phyloP scores from a whole-genome alignment of 2,113 vertebrate genomes.

The human (Homo sapiens) region DNA sequence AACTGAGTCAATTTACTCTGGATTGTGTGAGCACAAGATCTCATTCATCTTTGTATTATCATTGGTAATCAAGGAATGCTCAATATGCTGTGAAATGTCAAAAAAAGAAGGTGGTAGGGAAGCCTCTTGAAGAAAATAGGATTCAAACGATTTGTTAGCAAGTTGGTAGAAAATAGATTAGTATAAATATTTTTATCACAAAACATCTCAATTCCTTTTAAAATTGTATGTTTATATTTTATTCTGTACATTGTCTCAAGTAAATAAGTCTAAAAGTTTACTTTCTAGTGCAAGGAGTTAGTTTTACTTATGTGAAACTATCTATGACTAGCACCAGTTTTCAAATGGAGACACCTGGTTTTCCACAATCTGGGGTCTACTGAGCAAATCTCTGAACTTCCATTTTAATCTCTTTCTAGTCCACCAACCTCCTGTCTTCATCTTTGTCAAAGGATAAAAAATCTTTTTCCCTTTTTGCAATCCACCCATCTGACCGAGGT shows the following conservation, averaged over 20 bases:
- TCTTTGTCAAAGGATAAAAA: background rate
- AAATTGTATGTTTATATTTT: background rate
- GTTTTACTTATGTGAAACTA: background rate
- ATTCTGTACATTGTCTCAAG: background rate
- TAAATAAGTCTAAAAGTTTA: background rate
- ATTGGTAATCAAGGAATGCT: too few species aligned
- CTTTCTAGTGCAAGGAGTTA: background rate
- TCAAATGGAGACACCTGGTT: background rate
- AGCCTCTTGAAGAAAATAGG: background rate
- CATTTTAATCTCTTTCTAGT: background rate
- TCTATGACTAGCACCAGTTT: background rate
- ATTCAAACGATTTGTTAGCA: background rate
- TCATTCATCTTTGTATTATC: too few species aligned
- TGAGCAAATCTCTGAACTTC: background rate
- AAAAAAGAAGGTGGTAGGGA: background rate
- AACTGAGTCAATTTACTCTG: too few species aligned
- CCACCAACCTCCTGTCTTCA: background rate
- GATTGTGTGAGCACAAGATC: too few species aligned
- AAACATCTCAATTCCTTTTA: background rate
- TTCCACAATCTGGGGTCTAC: background rate
- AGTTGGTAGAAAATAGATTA: background rate
- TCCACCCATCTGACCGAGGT: too few species aligned
- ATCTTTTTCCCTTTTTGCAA: background rate
- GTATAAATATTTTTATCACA: background rate
- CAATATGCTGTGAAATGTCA: too few species aligned